Evolutionary conservation across 2,888 invertebrate species (phyloP), one percentile per base, ranked within the genome.

Genomic region (Campoletis raptor): DNA sequence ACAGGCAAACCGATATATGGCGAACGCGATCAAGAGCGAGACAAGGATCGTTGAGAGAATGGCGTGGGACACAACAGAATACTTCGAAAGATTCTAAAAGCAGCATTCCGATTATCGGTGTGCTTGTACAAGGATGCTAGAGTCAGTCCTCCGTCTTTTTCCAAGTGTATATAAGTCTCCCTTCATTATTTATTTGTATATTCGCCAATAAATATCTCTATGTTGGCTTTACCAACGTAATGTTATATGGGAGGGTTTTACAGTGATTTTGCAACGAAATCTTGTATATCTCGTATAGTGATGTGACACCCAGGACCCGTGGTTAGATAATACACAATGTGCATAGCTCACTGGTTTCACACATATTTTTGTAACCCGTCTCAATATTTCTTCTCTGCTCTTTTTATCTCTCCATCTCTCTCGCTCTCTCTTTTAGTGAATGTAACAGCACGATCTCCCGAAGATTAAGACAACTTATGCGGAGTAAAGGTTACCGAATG

Each of bases 261-360:
- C 54, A 45, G 52, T 79, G 48, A 69, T 70, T 74, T 74, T n/a
- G 76, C 83, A 83, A 76, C 24, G 80, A 42, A 12, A 42, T 78
- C 80, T 80, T 72, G 21, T 76, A 40, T 48, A 73, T 79, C 52
- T 40, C 72, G 37, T 30, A 40, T n/a, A n/a, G 12, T n/a, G 36
- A 5, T 66, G 66, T 82, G 82, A 69, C 61, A 73, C 72, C 72
- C 72, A 40, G 66, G 36, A 37, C 72, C 66, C 42, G 40, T 40
- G 36, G 73, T 86, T 88, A 74, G 85, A 86, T 79, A 86, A 89
- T 74, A 88, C 83, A 92, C 92, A 92, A 91, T 92, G 87, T 91
- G 85, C 90, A 92, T 91, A 91, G 89, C 91, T 86, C 87, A 89
- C 78, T 91, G 88, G 87, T 91, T 91, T 90, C 89, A 87, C 89